Conservation (phyloP, 2,113 vertebrate species). For the Alosa alosa region DNA sequence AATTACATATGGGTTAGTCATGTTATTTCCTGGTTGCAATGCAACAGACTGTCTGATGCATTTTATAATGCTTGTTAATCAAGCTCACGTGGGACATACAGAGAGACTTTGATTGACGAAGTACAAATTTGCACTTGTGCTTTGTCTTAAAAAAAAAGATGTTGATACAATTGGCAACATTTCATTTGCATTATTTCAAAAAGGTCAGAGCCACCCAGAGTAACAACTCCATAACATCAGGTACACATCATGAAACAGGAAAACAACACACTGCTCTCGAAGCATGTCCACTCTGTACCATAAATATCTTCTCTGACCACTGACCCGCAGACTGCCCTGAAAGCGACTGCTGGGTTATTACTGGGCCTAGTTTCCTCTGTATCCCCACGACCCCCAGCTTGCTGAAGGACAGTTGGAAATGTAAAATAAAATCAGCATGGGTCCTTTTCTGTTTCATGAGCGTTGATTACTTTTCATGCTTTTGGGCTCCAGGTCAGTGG, state of each 20-base stretch:
- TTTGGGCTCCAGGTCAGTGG: constrained; percentile 28
- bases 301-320: not conserved
- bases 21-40: not conserved
- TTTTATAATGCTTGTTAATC: not conserved
- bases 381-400: not conserved
- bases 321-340: not conserved
- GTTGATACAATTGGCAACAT: not conserved
- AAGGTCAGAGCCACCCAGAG: not conserved
- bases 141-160: not conserved
- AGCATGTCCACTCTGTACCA: not conserved
- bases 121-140: not conserved
- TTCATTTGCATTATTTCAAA: not conserved
- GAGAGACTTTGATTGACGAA: not conserved
- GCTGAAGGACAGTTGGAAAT: constrained; percentile 30
- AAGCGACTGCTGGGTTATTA: not conserved
- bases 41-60: not conserved
- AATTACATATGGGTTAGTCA: not conserved
- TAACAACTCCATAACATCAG: not conserved
- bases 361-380: not conserved
- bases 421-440: constrained; percentile 29
- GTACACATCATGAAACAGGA: not conserved
- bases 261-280: not conserved
- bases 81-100: not conserved
- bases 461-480: constrained; percentile 38
- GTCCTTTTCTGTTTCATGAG: constrained; percentile 17